Conservation (phyloP, 2,888 invertebrate genomes). For the Acanthococcus lagerstroemiae region DNA sequence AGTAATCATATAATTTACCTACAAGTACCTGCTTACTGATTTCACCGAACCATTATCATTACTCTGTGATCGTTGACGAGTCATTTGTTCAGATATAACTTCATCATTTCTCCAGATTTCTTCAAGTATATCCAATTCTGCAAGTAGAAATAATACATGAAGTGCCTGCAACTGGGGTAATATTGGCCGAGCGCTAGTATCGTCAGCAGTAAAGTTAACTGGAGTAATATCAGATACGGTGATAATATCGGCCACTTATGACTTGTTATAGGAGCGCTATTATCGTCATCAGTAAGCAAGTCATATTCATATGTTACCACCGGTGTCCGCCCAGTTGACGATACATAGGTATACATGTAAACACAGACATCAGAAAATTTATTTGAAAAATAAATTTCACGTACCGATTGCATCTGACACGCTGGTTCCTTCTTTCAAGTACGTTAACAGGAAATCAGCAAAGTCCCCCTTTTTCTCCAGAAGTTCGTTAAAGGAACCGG, state of each 20-base stretch:
- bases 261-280: too few relatives aligned
- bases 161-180: neutral
- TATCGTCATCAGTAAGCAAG: too few relatives aligned
- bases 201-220: too few relatives aligned
- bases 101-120: slow-evolving; percentile 60
- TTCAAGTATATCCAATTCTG: slow-evolving; percentile 60
- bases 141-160: slow-evolving; percentile 35
- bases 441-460: slow-evolving; percentile 71
- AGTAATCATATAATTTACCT: too few relatives aligned
- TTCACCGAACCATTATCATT: slow-evolving; percentile 13
- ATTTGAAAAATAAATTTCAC: neutral
- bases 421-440: slow-evolving; percentile 53
- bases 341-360: neutral
- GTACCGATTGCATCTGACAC: slow-evolving; percentile 35
- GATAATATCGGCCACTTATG: too few relatives aligned
- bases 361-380: neutral
- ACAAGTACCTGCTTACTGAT: slow-evolving; percentile 9
- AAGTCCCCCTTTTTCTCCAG: slow-evolving; percentile 78
- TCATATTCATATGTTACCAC: too few relatives aligned
- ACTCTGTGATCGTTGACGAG: slow-evolving; percentile 6
- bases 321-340: too few relatives aligned
- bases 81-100: slow-evolving; percentile 40
- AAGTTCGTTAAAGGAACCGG: slow-evolving; percentile 80
- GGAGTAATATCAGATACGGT: too few relatives aligned
- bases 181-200: neutral